These are phyloP conservation scores for Philypnodon macrostomus DNA, from an alignment of 2,797 vertebrate species.

Conservation along the genomic window DNA sequence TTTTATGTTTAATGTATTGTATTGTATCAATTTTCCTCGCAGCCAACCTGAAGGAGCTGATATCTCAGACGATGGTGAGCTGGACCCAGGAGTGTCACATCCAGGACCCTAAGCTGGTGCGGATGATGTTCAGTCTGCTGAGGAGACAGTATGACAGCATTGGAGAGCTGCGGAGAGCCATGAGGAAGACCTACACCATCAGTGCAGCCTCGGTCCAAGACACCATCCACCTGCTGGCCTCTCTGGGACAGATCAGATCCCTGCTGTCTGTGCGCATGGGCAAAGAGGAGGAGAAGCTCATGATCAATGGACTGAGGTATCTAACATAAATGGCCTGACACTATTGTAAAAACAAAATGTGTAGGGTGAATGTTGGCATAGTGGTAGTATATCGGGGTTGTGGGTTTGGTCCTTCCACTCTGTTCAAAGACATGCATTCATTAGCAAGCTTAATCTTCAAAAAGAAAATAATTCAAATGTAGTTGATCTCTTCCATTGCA, in stretches of 20 bases:
- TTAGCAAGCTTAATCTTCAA: no score
- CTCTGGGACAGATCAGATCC: conserved; percentile 93
- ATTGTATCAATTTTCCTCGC: conserved; percentile 9
- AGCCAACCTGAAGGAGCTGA: conserved; percentile 94
- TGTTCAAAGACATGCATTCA: no score
- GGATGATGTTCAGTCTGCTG: conserved; percentile 95
- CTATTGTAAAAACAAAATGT: no score
- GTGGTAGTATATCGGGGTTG: no score
- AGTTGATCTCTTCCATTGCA: conserved; percentile 64
- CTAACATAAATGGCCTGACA: not conserved
- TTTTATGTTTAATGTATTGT: not conserved
- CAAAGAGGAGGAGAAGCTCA: conserved; percentile 94
- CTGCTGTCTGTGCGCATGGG: conserved; percentile 97
- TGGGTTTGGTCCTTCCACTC: no score
- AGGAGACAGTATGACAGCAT: conserved; percentile 94
- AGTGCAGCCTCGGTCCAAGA: conserved; percentile 90
- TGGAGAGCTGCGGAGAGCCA: conserved; percentile 89
- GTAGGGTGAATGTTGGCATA: no score
- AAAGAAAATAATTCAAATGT: no score
- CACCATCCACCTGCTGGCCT: conserved; percentile 89
- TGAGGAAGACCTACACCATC: conserved; percentile 94
- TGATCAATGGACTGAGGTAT: conserved; percentile 95
- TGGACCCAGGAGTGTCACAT: conserved; percentile 97
- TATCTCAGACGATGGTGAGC: conserved; percentile 94
- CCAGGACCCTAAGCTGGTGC: conserved; percentile 90